Evolutionary conservation across 2,113 vertebrate species (phyloP).

Genomic region (Cyrtonyx montezumae): DNA sequence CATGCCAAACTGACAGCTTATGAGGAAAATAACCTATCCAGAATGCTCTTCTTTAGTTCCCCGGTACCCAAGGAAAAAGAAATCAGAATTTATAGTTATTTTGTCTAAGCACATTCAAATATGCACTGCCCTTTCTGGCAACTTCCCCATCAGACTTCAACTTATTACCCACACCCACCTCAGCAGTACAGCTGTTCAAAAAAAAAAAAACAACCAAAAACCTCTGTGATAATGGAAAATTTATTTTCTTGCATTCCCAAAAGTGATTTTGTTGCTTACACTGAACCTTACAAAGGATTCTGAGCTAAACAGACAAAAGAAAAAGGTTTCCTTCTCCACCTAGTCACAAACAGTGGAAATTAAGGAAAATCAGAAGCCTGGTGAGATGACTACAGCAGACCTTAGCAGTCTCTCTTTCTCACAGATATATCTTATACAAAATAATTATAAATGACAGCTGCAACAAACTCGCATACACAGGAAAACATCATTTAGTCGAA

Average conservation of each 20-base stretch:
- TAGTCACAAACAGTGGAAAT: not conserved
- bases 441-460: not conserved
- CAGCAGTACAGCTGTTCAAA: slow-evolving; percentile 2
- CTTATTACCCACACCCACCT: not conserved
- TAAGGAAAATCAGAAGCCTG: not conserved
- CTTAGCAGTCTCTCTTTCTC: not conserved
- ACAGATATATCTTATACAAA: not conserved
- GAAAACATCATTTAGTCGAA: not conserved
- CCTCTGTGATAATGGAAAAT: not conserved
- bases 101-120: not conserved
- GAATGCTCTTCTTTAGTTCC: not conserved
- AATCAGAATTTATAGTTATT: not conserved
- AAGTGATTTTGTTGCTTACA: not conserved
- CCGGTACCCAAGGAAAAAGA: not conserved
- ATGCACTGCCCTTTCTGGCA: not conserved
- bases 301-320: not conserved
- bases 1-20: not conserved
- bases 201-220: not conserved
- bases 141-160: not conserved
- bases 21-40: not conserved
- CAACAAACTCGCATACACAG: not conserved
- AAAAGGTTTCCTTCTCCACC: not conserved
- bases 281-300: not conserved
- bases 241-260: not conserved
- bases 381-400: not conserved